These are phyloP conservation scores for Thereva unica DNA, from an alignment of 2,888 invertebrate species.

Conservation along the genomic window DNA sequence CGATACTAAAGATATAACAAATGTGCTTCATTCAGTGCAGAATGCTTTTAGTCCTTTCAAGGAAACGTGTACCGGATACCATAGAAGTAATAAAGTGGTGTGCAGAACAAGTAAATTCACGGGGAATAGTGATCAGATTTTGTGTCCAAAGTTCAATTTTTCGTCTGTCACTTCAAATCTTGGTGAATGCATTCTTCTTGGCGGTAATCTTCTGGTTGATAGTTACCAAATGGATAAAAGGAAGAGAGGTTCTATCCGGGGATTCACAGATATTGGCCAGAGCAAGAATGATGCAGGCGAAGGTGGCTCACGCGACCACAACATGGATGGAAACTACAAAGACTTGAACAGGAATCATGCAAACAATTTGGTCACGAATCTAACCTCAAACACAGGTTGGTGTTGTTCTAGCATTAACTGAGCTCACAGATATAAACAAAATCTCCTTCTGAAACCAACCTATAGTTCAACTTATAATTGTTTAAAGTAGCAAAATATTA, in stretches of 20 bases:
- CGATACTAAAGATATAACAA: constrained; percentile 10
- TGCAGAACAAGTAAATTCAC: neutral
- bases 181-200: too few relatives aligned
- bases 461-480: too few relatives aligned
- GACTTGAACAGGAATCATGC: constrained; percentile 30
- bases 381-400: constrained; percentile 34
- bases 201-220: too few relatives aligned
- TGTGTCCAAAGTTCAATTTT: too few relatives aligned
- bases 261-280: constrained; percentile 1
- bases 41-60: constrained; percentile 10
- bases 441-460: too few relatives aligned
- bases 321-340: constrained; percentile 15
- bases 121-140: too few relatives aligned
- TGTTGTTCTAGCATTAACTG: neutral
- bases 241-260: neutral
- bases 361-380: constrained; percentile 23
- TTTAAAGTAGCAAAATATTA: too few relatives aligned
- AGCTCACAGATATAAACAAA: too few relatives aligned
- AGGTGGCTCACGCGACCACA: constrained; percentile 6
- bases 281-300: constrained; percentile 7
- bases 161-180: too few relatives aligned
- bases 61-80: constrained; percentile 6
- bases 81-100: constrained; percentile 3
- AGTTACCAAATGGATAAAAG: constrained; percentile 14
- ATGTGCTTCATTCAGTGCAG: constrained; percentile 17